These are phyloP conservation scores for Pachycephus smyrnensis DNA, from an alignment of 2,888 invertebrate species.

Conservation along the genomic window DNA sequence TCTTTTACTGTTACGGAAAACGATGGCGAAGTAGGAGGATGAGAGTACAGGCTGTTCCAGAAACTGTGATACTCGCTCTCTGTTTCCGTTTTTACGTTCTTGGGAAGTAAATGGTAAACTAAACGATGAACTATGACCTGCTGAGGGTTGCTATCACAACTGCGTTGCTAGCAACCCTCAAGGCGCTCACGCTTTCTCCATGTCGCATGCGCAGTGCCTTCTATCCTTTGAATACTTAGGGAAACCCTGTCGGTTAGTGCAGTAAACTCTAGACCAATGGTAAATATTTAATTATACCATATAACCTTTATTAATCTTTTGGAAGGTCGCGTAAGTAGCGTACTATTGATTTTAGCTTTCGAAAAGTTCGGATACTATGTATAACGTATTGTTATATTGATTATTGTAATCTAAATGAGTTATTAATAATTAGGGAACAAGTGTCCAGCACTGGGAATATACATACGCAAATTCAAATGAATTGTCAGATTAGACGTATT, in stretches of 20 bases:
- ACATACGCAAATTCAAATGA: background rate
- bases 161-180: constrained; percentile 40
- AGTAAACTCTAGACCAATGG: background rate
- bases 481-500: background rate
- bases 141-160: constrained; percentile 51
- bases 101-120: background rate
- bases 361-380: background rate
- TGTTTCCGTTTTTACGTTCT: background rate
- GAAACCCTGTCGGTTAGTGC: background rate
- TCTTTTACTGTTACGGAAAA: background rate
- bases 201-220: constrained; percentile 1
- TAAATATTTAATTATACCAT: background rate
- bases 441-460: background rate
- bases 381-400: background rate
- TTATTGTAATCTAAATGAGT: background rate
- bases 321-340: background rate
- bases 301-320: background rate
- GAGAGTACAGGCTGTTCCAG: background rate
- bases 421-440: background rate
- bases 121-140: background rate
- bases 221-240: background rate
- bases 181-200: constrained; percentile 5
- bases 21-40: background rate
- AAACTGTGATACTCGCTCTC: background rate
- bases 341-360: background rate